Base-by-base conservation (phyloP, 1,140 invertebrate genomes). In the Argopecten irradians region DNA sequence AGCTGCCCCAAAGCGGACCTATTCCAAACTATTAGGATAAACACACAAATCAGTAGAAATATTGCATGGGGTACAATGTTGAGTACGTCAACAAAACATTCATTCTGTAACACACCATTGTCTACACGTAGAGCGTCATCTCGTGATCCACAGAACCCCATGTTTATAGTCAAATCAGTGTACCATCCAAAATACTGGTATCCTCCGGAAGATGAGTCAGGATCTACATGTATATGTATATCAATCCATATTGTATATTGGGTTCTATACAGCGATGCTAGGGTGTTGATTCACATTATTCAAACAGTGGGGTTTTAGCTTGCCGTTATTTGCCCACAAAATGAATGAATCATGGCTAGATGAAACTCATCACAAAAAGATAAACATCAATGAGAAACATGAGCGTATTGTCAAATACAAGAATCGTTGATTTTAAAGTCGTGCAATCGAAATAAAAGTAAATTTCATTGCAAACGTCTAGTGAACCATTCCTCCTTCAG, bases 61-160 rank as follows among this genome's bases (percentile, higher is more conserved):
- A 94, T 87, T 22, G 91, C 92, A 90, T 95, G 94, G 3, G 94
- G 94, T 14, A 95, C 92, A 39, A 95, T 93, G 88, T 93, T 94
- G 16, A 95, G 89, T n/a, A 94, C 93, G 90, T 95, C 94, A 28
- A 95, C 92, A 89, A 93, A 95, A 85, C 94, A 95, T 85, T 94
- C 92, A 85, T 95, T 94, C 32, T 91, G 92, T 46, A 95, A 88
- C 19, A 95, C 94, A 3, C 94, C 94, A 8, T 93, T 91, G 28
- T 92, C 91, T 28, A 94, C 94, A 86, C 93, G 94, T 34, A 93
- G 90, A 1, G 93, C 93, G 86, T 92, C 91, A 16, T 91, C 82
- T 82, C 91, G 88, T 13, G 92, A 92, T 28, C 94, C 94, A 91
- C 94, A 94, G 84, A 94, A 94, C 36, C 92, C 93, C 92, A 93